Evolutionary conservation across 2,113 vertebrate species (phyloP).

Genomic region (Shinisaurus crocodilurus): DNA sequence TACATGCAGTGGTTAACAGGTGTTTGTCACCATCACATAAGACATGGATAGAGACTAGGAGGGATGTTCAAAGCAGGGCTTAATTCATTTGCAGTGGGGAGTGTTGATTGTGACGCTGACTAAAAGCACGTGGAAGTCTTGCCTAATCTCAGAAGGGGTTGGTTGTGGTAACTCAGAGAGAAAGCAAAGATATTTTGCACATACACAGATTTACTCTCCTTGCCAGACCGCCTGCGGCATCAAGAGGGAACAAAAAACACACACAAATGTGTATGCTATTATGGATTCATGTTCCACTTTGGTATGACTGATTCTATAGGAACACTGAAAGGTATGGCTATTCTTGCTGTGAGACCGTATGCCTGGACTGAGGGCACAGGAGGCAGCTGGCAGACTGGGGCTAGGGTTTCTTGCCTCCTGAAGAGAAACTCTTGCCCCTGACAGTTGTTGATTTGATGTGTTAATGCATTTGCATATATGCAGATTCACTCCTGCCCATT

Average conservation of each 20-base stretch:
- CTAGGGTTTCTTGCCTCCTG: not conserved
- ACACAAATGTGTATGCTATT: not conserved
- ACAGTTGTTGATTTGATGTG: not conserved
- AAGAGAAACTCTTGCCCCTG: no score
- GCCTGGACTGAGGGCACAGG: not conserved
- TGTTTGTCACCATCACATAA: no score
- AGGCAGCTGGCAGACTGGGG: not conserved
- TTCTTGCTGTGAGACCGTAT: not conserved
- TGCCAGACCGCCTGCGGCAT: not conserved
- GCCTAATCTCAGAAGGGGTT: not conserved
- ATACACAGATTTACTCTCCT: not conserved
- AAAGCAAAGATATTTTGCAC: not conserved
- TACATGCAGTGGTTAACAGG: not conserved
- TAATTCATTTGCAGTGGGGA: not conserved
- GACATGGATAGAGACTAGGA: not conserved
- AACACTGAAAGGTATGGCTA: not conserved
- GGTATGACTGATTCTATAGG: not conserved
- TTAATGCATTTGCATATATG: not conserved
- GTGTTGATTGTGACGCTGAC: not conserved
- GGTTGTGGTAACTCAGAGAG: not conserved
- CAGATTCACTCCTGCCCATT: not conserved
- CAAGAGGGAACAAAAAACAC: not conserved
- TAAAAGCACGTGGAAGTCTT: not conserved
- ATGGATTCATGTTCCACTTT: not conserved
- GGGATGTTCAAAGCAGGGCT: not conserved